Base-by-base conservation (phyloP, 2,113 vertebrate genomes). In the Xenopus borealis region DNA sequence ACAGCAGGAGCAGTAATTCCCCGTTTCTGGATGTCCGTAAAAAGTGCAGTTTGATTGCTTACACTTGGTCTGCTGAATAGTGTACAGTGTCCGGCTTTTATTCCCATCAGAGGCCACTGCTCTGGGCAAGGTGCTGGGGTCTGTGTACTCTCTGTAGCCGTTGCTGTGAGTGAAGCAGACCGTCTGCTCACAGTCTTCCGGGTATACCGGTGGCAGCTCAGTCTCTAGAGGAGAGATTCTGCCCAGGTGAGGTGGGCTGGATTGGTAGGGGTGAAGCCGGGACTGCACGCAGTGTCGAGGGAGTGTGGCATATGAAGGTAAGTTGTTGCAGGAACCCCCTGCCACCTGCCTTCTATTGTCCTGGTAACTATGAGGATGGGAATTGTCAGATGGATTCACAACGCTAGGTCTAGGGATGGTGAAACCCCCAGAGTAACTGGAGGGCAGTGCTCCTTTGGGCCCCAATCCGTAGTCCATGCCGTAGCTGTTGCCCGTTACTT, bases 1-100 rank as follows among this genome's bases (percentile, higher is more conserved):
- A 81, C 97, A 99, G 87, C 90, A 98, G 47, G 97, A 99, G 81
- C 97, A 99, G 88, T 95, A 98, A 87, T 99, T 92, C 79, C 94
- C 92, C 0, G 97, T 98, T 80, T 98, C 96, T 0, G 97, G 95
- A 79, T 96, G 96, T 78, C 97, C 97, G 0, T 96, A 99, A 84
- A 93, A 99, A 82, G 88, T 91, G 89, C 97, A 99, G 89, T 86
- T 93, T 11, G 92, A 92, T 23, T 95, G 96, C 80, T 91, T 93
- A 88, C 97, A 99, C 78, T 93, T 94, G 83, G 86, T 93, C 84
- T 96, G 94, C 86, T 88, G 93, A 20, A 91, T 71, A n/a, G 5
- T 55, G 12, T 80, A 82, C 0, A 79, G 75, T 0, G 4, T 58
- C 0, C 80, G 44, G 19, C 18, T 7, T 0, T 27, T 79, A 1